Base-by-base conservation (phyloP, 2,113 vertebrate species). In the Herpetotheres cachinnans region DNA sequence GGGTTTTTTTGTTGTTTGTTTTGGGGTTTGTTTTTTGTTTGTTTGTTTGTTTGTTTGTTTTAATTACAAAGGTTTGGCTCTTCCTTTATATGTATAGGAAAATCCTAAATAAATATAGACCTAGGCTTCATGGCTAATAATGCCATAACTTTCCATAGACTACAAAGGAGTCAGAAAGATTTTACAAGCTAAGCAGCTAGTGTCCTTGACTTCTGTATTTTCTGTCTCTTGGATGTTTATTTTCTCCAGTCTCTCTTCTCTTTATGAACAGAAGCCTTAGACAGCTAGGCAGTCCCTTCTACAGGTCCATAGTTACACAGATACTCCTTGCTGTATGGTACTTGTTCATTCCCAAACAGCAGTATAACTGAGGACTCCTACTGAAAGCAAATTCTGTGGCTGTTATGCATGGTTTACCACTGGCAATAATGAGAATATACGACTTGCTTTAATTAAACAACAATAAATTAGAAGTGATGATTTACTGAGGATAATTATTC, bases 401-500 rank as follows among this genome's bases (percentile, higher is more conserved):
- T 80, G 61, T 70, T 86, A 86, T 25, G 46, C 86, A 19, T 30
- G 29, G 36, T 90, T 93, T 95, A 85, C 15, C 54, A 34, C 42
- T 66, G 24, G 8, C 67, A 44, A 70, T 77, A 90, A 91, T 44
- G 54, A 84, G 77, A 90, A 91, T 89, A 79, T 59, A 93, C 2
- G 16, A 58, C 67, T 66, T 82, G 44, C 36, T 96, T 97, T 96
- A 96, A 95, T 95, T 90, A 96, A 97, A 94, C n/a, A 97, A 61
- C 88, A 90, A 95, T 94, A 95, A 63, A 66, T 92, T 89, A 89
- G 34, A 62, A 89, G 14, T 20, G 7, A 92, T 79, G 86, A 96
- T 92, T 97, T 91, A 96, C 46, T 32, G 56, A 93, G 47, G 40
- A 38, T 34, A 97, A 94, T 97, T 94, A 93, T 94, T 95, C 67